Percentiles rank a stretch among this genome's conserved stretches.
phyloP scores from a whole-genome alignment of 2,888 invertebrate species.

The Erpobdella octoculata region DNA sequence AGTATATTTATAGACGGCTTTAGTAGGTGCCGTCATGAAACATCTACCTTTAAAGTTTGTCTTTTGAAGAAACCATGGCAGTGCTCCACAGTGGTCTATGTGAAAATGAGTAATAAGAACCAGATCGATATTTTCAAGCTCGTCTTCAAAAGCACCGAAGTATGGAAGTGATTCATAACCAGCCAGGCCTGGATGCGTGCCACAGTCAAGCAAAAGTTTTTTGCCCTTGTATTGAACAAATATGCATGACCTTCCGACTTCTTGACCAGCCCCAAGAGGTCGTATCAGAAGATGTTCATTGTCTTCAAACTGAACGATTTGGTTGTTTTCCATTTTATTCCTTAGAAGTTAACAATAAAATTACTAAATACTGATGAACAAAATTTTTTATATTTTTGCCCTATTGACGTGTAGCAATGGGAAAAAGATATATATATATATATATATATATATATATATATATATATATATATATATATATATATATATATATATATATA shows the following conservation, averaged over 20 bases:
- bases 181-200: conserved; percentile 87
- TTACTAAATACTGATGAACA: too few relatives aligned
- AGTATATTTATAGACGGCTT: conserved; percentile 96
- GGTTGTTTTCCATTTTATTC: too few relatives aligned
- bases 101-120: conserved; percentile 92
- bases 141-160: conserved; percentile 74
- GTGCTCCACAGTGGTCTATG: conserved; percentile 91
- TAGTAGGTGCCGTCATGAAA: conserved; percentile 99
- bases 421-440: too few relatives aligned
- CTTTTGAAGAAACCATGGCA: conserved; percentile 94
- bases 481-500: too few relatives aligned
- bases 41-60: conserved; percentile 93
- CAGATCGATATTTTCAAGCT: conserved; percentile 87
- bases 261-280: conserved; percentile 94
- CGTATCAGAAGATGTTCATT: conserved; percentile 76
- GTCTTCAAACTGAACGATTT: not conserved
- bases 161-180: conserved; percentile 97
- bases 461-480: too few relatives aligned
- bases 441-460: too few relatives aligned
- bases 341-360: too few relatives aligned
- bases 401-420: too few relatives aligned
- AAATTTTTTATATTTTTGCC: too few relatives aligned
- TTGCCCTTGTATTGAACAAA: conserved; percentile 97
- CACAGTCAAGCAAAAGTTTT: conserved; percentile 95
- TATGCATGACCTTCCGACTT: conserved; percentile 96